Conservation (phyloP, 2,113 vertebrate genomes). For the Rhinolophus ferrumequinum region DNA sequence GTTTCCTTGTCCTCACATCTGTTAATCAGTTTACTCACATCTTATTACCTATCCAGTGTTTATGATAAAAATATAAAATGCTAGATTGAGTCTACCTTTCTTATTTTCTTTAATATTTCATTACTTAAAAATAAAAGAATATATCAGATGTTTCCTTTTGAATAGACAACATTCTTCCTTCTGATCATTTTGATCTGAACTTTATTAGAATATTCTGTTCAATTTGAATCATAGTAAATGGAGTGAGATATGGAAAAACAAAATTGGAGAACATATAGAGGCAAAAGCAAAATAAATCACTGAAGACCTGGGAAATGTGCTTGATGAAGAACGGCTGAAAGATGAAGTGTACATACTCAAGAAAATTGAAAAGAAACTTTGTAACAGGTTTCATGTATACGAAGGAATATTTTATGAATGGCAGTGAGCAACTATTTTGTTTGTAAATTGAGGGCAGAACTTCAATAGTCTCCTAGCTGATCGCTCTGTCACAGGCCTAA, state of each 20-base stretch:
- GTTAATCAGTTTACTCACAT: background rate
- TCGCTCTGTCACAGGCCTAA: constrained; percentile 11
- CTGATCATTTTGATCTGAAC: background rate
- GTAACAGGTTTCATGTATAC: background rate
- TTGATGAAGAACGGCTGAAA: constrained; percentile 44
- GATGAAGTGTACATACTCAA: constrained; percentile 19
- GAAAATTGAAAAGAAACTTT: constrained; percentile 65
- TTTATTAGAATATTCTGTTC: constrained; percentile 1
- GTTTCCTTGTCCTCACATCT: background rate
- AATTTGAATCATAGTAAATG: constrained; percentile 35
- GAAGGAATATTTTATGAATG: constrained; percentile 50
- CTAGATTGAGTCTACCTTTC: background rate
- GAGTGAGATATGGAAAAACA: constrained; percentile 53
- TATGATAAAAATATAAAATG: background rate
- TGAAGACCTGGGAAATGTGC: constrained; percentile 21
- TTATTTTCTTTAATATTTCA: background rate
- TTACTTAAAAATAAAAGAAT: background rate
- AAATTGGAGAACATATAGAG: constrained; percentile 7
- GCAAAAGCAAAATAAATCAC: constrained; percentile 56
- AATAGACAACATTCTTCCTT: background rate
- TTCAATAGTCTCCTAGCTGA: constrained; percentile 45
- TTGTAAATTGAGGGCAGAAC: constrained; percentile 59
- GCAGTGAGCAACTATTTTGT: constrained; percentile 54
- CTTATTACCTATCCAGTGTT: background rate
- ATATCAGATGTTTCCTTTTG: background rate